Percentiles rank a stretch among this genome's conserved stretches.
These are phyloP conservation scores for Pyrocephalus nanus DNA, from an alignment of 2,797 vertebrate genomes.

Conservation along the genomic window DNA sequence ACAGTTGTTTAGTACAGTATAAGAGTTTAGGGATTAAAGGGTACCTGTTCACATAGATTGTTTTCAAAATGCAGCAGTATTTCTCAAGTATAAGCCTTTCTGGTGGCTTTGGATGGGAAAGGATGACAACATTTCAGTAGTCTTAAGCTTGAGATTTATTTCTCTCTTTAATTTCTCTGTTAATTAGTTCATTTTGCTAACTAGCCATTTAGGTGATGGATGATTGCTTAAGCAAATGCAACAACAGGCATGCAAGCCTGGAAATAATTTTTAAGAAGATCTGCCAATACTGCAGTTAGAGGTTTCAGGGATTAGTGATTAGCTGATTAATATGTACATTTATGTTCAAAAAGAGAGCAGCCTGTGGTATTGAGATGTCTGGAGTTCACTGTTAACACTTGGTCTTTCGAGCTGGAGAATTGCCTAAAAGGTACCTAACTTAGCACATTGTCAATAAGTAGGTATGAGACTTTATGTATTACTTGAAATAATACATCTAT, in stretches of 20 bases:
- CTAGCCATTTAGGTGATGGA: constrained; percentile 30
- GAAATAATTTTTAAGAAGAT: constrained; percentile 9
- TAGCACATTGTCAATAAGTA: neutral
- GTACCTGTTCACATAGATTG: neutral
- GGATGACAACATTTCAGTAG: neutral
- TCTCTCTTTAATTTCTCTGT: constrained; percentile 25
- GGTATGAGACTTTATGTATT: neutral
- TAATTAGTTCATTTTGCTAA: constrained; percentile 63
- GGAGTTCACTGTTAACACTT: neutral
- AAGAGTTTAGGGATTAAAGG: neutral
- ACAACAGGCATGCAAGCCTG: neutral
- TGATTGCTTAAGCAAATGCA: constrained; percentile 14
- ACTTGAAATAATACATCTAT: neutral
- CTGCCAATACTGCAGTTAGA: constrained; percentile 43
- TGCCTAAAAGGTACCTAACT: neutral
- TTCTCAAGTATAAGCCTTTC: neutral
- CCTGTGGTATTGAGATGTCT: neutral
- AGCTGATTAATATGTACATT: constrained; percentile 38
- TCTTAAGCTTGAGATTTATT: constrained; percentile 29
- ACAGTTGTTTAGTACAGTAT: neutral
- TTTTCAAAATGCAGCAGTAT: neutral
- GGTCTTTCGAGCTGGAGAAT: neutral
- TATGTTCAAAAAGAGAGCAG: neutral
- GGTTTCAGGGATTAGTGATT: constrained; percentile 18
- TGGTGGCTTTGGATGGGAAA: neutral